Evolutionary conservation across 2,113 vertebrate species (phyloP).

Genomic region (Irena cyanogastra): DNA sequence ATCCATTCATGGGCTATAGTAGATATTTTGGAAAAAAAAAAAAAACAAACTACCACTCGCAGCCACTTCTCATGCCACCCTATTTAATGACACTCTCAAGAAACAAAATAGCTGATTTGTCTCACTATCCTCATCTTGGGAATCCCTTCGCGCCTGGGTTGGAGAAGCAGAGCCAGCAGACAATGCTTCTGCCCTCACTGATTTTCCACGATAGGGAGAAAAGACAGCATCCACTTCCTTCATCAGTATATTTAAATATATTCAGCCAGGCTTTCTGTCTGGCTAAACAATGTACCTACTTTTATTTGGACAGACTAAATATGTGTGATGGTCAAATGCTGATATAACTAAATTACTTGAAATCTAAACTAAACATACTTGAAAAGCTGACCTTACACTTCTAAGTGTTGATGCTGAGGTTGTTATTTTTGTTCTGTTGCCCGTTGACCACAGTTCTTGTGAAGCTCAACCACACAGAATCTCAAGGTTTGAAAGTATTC

Average conservation of each 20-base stretch:
- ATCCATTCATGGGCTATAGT: not conserved
- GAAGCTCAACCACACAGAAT: not conserved
- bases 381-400: not conserved
- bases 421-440: not conserved
- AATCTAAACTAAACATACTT: not conserved
- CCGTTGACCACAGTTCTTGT: not conserved
- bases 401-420: not conserved
- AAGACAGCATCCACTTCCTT: rapidly evolving
- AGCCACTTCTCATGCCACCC: not conserved
- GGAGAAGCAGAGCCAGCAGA: not conserved
- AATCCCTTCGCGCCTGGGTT: rapidly evolving
- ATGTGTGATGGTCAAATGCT: not conserved
- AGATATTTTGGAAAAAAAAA: not conserved
- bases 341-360: not conserved
- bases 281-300: not conserved
- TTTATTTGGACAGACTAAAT: not conserved
- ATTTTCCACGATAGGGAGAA: not conserved
- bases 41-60: not conserved
- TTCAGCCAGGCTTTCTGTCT: not conserved
- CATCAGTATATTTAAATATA: not conserved
- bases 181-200: rapidly evolving
- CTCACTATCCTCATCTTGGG: not conserved
- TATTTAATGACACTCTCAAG: not conserved
- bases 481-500: not conserved
- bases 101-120: not conserved